Evolutionary conservation across 2,113 vertebrate genomes (phyloP), one percentile per base, ranked within the genome.

Genomic region (Brachionichthys hirsutus): DNA sequence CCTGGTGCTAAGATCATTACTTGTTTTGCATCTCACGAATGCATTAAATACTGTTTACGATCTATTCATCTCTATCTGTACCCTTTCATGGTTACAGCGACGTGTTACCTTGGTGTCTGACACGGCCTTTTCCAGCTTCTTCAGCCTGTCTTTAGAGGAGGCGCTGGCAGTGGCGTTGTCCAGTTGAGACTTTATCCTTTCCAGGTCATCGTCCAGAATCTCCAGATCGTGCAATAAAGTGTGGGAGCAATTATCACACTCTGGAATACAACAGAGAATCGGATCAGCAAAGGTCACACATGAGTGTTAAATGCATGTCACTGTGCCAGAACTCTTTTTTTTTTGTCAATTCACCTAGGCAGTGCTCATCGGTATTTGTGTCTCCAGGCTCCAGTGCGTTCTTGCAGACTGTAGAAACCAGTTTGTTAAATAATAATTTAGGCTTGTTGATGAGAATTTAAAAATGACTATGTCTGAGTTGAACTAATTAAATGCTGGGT

Each of bases 201-300:
- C 85, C 67, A 98, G 83, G 36, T 94, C 92, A 0, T 90, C 75
- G 1, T 89, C 81, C 76, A 94, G 90, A 55, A 82, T 85, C 71
- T 92, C 91, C 87, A 98, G 55, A 67, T 97, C 95, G 0, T 83
- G 65, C 17, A 96, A 80, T 45, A 99, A 89, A 0, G 92, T 95
- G 72, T 92, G 86, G n/a, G 94, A 94, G 69, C 97, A 99, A 75
- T 87, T 97, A 58, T 94, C 94, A 0, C 97, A 99, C 24, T 94
- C 97, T 99, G 87, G 14, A 88, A 76, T 16, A 66, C 54, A 80
- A 40, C 60, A 2, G 24, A 63, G 12, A 3, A 11, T 20, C 16
- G 1, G 44, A 17, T 19, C 9, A 41, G 52, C 19, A 45, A 45
- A 9, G n/a, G 14, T 20, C 2, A 16, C 19, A 24, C 10, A n/a